A percentile compares a stretch with the other conserved stretches of the same genome.
Conservation (phyloP, 2,888 invertebrate genomes). For the Hirtodrosophila duncani region DNA sequence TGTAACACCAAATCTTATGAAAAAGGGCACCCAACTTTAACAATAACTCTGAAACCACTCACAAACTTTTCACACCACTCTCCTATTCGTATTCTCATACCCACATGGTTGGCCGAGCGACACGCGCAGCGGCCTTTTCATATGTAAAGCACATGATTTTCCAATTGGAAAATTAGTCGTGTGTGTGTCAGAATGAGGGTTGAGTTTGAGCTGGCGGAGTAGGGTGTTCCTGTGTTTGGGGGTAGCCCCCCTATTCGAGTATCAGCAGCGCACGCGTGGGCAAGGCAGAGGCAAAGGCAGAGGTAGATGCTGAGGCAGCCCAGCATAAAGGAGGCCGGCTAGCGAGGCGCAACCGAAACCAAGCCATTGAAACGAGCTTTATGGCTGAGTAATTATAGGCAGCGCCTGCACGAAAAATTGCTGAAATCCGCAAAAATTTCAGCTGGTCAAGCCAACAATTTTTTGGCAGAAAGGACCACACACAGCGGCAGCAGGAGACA, state of each 20-base stretch:
- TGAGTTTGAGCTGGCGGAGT: neutral
- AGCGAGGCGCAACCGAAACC: slow-evolving; percentile 69
- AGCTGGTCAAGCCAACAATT: slow-evolving; percentile 7
- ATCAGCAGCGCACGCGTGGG: slow-evolving; percentile 66
- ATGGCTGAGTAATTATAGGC: slow-evolving; percentile 62
- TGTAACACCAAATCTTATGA: no score
- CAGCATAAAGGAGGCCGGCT: slow-evolving; percentile 67
- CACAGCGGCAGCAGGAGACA: slow-evolving; percentile 6
- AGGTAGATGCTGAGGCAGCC: no score
- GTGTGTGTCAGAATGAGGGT: slow-evolving; percentile 34
- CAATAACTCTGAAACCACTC: no score
- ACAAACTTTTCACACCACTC: no score
- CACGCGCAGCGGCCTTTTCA: slow-evolving; percentile 65
- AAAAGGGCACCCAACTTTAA: no score
- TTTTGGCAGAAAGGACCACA: slow-evolving; percentile 42
- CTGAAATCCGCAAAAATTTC: slow-evolving; percentile 26
- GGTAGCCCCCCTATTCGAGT: slow-evolving; percentile 25
- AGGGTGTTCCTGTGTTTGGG: slow-evolving; percentile 4
- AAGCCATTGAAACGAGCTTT: slow-evolving; percentile 65
- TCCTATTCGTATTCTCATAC: slow-evolving; percentile 31
- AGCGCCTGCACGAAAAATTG: no score
- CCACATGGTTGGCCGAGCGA: slow-evolving; percentile 68
- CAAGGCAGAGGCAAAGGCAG: no score
- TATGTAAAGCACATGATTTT: slow-evolving; percentile 73
- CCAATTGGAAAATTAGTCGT: slow-evolving; percentile 72